These are phyloP conservation scores for Gonocerus acuteangulatus DNA, from an alignment of 2,888 invertebrate species.

Conservation along the genomic window DNA sequence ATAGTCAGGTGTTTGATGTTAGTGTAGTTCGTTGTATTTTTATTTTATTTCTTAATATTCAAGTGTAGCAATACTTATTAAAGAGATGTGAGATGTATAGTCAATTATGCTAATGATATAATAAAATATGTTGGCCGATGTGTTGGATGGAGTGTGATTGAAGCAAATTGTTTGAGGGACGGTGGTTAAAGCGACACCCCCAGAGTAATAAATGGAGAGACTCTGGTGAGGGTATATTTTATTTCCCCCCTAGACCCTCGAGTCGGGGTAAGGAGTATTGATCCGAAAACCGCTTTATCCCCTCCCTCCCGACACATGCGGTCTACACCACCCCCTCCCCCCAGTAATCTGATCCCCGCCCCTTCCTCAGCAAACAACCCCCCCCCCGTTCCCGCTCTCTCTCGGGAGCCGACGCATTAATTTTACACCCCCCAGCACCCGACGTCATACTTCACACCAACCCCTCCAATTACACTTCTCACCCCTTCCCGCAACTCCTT, in stretches of 20 bases:
- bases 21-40: too few species aligned
- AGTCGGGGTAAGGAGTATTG: constrained; percentile 34
- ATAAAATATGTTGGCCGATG: too few species aligned
- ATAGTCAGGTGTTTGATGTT: too few species aligned
- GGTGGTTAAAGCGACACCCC: constrained; percentile 23
- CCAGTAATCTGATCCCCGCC: constrained; percentile 13
- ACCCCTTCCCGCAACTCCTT: constrained; percentile 32
- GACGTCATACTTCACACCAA: constrained; percentile 19
- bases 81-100: too few species aligned
- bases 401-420: constrained; percentile 11
- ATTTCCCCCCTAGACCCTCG: not conserved
- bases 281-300: constrained; percentile 34
- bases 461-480: constrained; percentile 31
- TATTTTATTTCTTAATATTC: too few species aligned
- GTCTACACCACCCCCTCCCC: constrained; percentile 27
- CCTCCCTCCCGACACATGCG: constrained; percentile 29
- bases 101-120: too few species aligned
- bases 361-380: too few species aligned
- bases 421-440: constrained; percentile 21
- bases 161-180: constrained; percentile 36
- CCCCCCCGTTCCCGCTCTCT: too few species aligned
- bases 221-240: not conserved
- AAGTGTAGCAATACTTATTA: too few species aligned
- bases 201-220: not conserved
- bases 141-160: constrained; percentile 10